Evolutionary conservation across 2,888 invertebrate genomes (phyloP).

Genomic region (Axea sp.): DNA sequence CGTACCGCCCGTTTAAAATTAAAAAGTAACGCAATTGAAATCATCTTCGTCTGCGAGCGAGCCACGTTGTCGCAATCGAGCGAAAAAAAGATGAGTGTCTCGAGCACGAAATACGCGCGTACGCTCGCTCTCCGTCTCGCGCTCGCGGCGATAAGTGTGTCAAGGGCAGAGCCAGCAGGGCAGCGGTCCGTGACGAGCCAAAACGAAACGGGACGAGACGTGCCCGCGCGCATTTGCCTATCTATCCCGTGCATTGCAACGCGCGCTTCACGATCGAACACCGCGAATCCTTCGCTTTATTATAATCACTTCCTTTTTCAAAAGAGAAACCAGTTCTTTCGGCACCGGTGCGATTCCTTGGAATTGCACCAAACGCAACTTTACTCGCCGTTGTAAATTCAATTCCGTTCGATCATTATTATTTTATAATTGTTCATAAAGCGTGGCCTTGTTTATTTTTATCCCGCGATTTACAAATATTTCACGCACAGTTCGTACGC

Average conservation of each 20-base stretch:
- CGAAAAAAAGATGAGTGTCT: constrained; percentile 48
- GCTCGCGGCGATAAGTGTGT: constrained; percentile 72
- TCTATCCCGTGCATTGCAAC: constrained; percentile 11
- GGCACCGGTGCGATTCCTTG: no score
- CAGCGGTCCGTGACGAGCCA: constrained; percentile 75
- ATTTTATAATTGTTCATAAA: no score
- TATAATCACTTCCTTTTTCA: no score
- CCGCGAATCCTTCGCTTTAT: no score
- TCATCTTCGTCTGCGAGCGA: constrained; percentile 45
- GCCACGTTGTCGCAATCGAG: constrained; percentile 55
- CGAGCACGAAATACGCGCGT: constrained; percentile 49
- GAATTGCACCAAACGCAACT: no score
- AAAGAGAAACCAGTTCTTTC: no score
- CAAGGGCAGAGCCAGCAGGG: constrained; percentile 75
- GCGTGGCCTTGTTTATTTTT: no score
- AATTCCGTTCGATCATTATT: no score
- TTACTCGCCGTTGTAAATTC: no score
- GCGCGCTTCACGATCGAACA: no score
- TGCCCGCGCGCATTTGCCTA: constrained; percentile 40
- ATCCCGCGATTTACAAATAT: no score
- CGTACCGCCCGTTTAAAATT: constrained; percentile 30
- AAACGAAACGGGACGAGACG: constrained; percentile 68
- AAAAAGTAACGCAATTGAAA: constrained; percentile 47
- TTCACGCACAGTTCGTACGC: no score
- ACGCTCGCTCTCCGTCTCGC: constrained; percentile 40